These are phyloP conservation scores for Osmerus eperlanus DNA, from an alignment of 2,113 vertebrate species.

Conservation along the genomic window DNA sequence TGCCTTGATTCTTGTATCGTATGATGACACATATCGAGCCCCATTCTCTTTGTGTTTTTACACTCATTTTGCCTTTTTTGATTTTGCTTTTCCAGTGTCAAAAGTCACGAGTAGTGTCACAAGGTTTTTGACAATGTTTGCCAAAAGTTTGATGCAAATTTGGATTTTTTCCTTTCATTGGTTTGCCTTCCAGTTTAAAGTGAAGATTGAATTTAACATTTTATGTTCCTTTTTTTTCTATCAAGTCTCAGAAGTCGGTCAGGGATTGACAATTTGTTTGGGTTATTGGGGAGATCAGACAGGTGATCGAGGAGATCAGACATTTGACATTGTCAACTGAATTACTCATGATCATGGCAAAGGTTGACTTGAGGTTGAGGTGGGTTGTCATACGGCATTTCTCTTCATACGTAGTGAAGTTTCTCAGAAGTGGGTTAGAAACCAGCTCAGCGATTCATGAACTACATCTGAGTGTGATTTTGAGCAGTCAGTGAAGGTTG, in stretches of 20 bases:
- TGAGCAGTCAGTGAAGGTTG: slow-evolving; percentile 3
- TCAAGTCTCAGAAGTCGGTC: not conserved
- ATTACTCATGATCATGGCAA: too few relatives aligned
- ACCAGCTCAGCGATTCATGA: not conserved
- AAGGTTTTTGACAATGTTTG: slow-evolving; percentile 5
- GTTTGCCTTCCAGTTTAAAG: slow-evolving; percentile 9
- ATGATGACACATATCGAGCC: not conserved
- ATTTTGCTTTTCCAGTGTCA: not conserved
- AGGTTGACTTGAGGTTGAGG: not conserved
- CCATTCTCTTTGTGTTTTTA: not conserved
- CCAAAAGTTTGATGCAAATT: not conserved
- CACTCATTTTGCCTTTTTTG: not conserved
- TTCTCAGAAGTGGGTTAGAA: not conserved
- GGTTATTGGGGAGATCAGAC: not conserved
- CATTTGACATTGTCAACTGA: not conserved
- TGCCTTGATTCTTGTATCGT: slow-evolving; percentile 4
- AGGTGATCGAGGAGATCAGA: not conserved
- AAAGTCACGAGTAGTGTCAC: not conserved
- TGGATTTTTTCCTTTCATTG: not conserved
- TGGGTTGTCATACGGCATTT: not conserved
- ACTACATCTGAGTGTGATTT: not conserved
- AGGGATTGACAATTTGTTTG: not conserved
- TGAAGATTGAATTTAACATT: not conserved
- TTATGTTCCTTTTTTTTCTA: not conserved
- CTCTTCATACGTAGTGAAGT: not conserved